These are phyloP conservation scores for Hyperoplus lanceolatus DNA, from an alignment of 2,797 vertebrate genomes.

Conservation along the genomic window DNA sequence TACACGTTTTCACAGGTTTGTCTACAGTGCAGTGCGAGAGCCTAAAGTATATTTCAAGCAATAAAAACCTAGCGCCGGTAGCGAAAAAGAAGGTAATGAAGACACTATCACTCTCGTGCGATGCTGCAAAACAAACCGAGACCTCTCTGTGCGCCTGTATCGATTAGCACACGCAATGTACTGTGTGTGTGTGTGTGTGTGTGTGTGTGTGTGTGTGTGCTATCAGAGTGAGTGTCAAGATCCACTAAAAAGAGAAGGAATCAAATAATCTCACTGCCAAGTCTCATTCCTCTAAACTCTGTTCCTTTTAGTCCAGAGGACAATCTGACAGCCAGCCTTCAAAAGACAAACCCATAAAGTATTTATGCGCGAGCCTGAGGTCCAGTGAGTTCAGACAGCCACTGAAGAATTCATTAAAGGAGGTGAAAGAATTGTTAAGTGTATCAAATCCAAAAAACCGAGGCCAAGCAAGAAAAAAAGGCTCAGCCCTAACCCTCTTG, in stretches of 20 bases:
- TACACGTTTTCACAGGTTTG: constrained; percentile 61
- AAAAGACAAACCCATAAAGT: constrained; percentile 86
- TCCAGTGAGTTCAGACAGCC: constrained; percentile 83
- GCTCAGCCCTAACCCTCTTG: constrained; percentile 50
- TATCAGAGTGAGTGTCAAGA: constrained; percentile 55
- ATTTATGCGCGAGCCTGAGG: constrained; percentile 83
- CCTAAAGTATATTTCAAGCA: constrained; percentile 59
- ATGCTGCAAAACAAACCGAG: constrained; percentile 58
- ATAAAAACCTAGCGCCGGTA: constrained; percentile 49
- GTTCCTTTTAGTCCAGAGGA: constrained; percentile 79
- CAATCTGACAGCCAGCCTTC: constrained; percentile 85
- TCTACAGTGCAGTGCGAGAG: constrained; percentile 35
- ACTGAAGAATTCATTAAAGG: constrained; percentile 87
- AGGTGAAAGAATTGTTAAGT: constrained; percentile 85
- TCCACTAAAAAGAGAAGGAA: constrained; percentile 57
- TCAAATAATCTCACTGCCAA: constrained; percentile 65
- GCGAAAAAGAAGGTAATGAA: constrained; percentile 61
- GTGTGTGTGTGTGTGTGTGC: not conserved
- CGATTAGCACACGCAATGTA: constrained; percentile 57
- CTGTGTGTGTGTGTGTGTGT: too few relatives aligned
- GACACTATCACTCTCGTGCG: constrained; percentile 54
- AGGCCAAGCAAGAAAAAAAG: constrained; percentile 76
- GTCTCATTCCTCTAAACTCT: constrained; percentile 74
- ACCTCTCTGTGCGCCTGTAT: constrained; percentile 50
- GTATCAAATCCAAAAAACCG: constrained; percentile 77